Evolutionary conservation across 2,797 vertebrate genomes (phyloP), one percentile per base, ranked within the genome.

Genomic region (Microhierax caerulescens): DNA sequence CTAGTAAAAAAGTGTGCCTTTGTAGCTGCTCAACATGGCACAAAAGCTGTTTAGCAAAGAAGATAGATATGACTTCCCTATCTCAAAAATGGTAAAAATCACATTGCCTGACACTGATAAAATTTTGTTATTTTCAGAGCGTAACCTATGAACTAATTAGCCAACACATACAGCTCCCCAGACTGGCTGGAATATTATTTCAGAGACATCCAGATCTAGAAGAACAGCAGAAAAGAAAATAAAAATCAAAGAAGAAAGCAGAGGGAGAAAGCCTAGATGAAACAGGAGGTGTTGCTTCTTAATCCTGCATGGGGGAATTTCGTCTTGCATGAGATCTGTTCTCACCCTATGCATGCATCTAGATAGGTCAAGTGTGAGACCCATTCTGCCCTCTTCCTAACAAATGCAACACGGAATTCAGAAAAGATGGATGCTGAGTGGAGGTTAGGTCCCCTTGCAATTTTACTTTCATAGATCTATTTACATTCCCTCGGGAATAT

Each of bases 141-240:
- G 61, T 51, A 88, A 69, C 21, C 36, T 85, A 53, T 67, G 64
- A 92, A 91, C 54, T 85, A 78, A 95, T 92, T 85, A 95, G 13
- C 67, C 68, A 93, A 73, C 25, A 32, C 63, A 79, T 90, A 91
- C 32, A 87, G 60, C 19, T 87, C 30, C 76, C 64, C 39, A 72
- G 54, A 88, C 28, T 56, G 27, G 18, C 39, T 82, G 41, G 65
- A 85, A 54, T 91, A 59, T 82, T 95, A 65, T 82, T 92, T 93
- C 64, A 84, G 30, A 82, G 75, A 88, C 63, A 78, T 37, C 34
- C 65, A 92, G 10, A 54, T 60, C 28, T 70, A 82, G 34, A 59
- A 21, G 28, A 88, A 32, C 23, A 79, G 23, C 13, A 56, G 51
- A 77, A 54, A 84, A 51, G 50, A 82, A 75, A 70, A 73, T 59